Percentiles rank a stretch among this genome's conserved stretches.
Evolutionary conservation across 2,888 invertebrate species (phyloP).

Genomic region (Erebia aethiops): DNA sequence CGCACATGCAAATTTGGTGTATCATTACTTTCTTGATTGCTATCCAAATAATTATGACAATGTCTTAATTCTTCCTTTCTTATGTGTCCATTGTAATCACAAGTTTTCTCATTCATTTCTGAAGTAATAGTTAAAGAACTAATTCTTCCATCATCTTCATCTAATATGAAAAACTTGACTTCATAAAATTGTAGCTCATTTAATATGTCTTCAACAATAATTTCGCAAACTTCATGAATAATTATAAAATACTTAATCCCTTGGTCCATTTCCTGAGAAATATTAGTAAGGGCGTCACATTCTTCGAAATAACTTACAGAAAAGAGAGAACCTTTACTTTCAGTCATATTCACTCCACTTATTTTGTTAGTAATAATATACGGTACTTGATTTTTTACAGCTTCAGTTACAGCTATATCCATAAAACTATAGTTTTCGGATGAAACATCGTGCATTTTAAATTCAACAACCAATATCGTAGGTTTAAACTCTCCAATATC

Average conservation of each 20-base stretch:
- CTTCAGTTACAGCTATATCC: slow-evolving; percentile 16
- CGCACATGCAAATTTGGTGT: slow-evolving; percentile 54
- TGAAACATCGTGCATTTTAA: neutral
- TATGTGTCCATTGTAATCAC: slow-evolving; percentile 44
- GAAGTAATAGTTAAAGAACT: slow-evolving; percentile 52
- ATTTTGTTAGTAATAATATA: slow-evolving; percentile 27
- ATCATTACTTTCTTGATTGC: slow-evolving; percentile 28
- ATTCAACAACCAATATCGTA: neutral
- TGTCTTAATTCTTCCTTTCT: slow-evolving; percentile 46
- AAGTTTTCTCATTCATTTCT: slow-evolving; percentile 50
- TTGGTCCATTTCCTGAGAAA: slow-evolving; percentile 13
- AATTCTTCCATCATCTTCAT: slow-evolving; percentile 34
- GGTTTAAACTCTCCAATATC: neutral
- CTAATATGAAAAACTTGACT: slow-evolving; percentile 51
- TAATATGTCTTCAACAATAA: slow-evolving; percentile 43
- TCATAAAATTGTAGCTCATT: slow-evolving; percentile 46
- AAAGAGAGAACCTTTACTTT: slow-evolving; percentile 25
- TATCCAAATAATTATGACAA: slow-evolving; percentile 50
- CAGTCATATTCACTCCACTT: slow-evolving; percentile 28
- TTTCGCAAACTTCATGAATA: slow-evolving; percentile 22
- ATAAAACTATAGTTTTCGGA: neutral
- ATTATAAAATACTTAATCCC: slow-evolving; percentile 32
- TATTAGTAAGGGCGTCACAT: slow-evolving; percentile 22
- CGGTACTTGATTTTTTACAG: slow-evolving; percentile 30
- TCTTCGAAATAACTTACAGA: slow-evolving; percentile 26